Evolutionary conservation across 1,140 invertebrate species (phyloP).

Genomic region (Eupeodes corollae): DNA sequence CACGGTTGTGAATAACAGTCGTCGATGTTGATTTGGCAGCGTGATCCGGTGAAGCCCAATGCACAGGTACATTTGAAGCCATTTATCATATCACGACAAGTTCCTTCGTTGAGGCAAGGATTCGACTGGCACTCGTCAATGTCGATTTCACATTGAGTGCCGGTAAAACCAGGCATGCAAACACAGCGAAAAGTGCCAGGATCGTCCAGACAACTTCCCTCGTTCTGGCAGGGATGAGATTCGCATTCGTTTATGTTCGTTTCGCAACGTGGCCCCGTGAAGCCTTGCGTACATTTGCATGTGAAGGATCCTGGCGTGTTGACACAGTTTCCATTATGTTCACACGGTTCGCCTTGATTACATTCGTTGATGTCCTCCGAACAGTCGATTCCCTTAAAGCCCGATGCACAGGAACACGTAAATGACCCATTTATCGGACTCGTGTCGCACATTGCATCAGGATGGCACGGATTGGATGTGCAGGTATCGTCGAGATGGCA

Average conservation of each 20-base stretch:
- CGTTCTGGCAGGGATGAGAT: slow-evolving; percentile 86
- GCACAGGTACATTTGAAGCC: slow-evolving; percentile 76
- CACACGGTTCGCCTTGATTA: slow-evolving; percentile 83
- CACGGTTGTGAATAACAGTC: slow-evolving; percentile 79
- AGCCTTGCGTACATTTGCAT: slow-evolving; percentile 85
- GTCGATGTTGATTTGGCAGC: slow-evolving; percentile 83
- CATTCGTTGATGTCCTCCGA: slow-evolving; percentile 93
- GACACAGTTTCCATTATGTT: slow-evolving; percentile 86
- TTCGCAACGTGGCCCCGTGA: slow-evolving; percentile 83
- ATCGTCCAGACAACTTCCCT: slow-evolving; percentile 87
- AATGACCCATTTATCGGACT: slow-evolving; percentile 90
- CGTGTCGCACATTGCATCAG: slow-evolving; percentile 87
- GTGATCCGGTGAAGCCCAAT: slow-evolving; percentile 70
- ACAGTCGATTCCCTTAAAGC: slow-evolving; percentile 83
- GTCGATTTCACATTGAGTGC: slow-evolving; percentile 82
- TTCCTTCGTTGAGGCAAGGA: slow-evolving; percentile 77
- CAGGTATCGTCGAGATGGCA: slow-evolving; percentile 96
- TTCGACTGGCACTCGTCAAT: slow-evolving; percentile 81
- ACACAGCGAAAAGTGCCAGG: slow-evolving; percentile 89
- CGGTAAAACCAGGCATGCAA: slow-evolving; percentile 92
- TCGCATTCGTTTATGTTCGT: slow-evolving; percentile 91
- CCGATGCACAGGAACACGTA: slow-evolving; percentile 83
- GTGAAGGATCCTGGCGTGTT: slow-evolving; percentile 89
- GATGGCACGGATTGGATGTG: slow-evolving; percentile 90
- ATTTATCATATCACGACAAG: slow-evolving; percentile 77